Percentiles rank a stretch among this genome's conserved stretches.
Conservation (phyloP, 35 echinoderm and acorn worm genomes). For the Heliocidaris tuberculata region DNA sequence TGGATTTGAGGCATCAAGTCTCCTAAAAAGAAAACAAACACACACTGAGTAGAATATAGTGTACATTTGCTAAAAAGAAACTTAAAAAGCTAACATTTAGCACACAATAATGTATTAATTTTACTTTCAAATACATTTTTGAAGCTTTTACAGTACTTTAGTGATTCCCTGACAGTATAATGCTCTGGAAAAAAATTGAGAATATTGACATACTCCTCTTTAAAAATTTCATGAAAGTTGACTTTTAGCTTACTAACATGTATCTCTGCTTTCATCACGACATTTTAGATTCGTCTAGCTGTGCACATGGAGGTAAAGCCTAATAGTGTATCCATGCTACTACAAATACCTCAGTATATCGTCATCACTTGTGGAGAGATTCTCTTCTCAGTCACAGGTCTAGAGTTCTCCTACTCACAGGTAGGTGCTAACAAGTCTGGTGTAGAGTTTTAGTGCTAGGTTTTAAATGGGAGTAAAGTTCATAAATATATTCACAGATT, state of each 20-base stretch:
- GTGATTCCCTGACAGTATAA: too few relatives aligned
- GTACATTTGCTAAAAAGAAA: too few relatives aligned
- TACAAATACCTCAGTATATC: constrained; percentile 90
- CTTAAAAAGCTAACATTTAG: too few relatives aligned
- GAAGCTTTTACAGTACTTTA: too few relatives aligned
- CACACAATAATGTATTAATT: too few relatives aligned
- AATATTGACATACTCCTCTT: too few relatives aligned
- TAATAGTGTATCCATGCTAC: constrained; percentile 78
- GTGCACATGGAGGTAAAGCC: constrained; percentile 65
- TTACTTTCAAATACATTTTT: too few relatives aligned
- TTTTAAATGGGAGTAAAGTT: neutral
- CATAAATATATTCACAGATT: neutral
- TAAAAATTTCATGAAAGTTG: too few relatives aligned
- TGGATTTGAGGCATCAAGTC: too few relatives aligned
- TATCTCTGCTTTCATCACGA: neutral
- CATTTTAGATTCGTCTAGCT: constrained; percentile 51
- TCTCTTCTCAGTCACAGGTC: constrained; percentile 89
- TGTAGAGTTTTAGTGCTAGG: neutral
- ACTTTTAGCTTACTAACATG: neutral
- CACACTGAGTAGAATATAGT: too few relatives aligned
- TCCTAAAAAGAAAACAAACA: too few relatives aligned
- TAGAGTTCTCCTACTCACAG: constrained; percentile 99
- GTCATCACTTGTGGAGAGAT: constrained; percentile 85
- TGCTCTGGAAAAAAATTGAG: too few relatives aligned
- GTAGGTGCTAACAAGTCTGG: constrained; percentile 43